phyloP scores from a whole-genome alignment of 2,113 vertebrate species.

The Sakesphorus luctuosus region DNA sequence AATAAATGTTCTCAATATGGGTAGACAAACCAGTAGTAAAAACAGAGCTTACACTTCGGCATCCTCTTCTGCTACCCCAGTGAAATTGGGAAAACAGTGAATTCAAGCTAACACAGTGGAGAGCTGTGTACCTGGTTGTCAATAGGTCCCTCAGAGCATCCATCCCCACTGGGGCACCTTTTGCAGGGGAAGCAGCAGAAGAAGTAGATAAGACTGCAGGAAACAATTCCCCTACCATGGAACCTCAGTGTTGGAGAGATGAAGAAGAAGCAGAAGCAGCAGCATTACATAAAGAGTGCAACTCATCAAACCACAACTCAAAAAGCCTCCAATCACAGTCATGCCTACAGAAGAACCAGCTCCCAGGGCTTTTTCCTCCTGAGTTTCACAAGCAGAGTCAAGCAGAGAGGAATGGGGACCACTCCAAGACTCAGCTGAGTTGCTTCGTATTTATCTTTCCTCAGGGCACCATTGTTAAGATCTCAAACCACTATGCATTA shows the following conservation, averaged over 20 bases:
- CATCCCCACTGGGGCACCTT: neutral
- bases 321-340: neutral
- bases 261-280: neutral
- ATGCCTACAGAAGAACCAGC: neutral
- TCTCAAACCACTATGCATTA: neutral
- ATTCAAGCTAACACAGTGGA: neutral
- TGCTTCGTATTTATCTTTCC: conserved; percentile 5
- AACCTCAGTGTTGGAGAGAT: neutral
- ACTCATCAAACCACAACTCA: neutral
- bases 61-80: neutral
- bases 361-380: neutral
- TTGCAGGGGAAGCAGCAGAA: neutral
- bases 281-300: fast-evolving
- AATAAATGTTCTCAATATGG: neutral
- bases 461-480: neutral
- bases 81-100: neutral
- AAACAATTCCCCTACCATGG: neutral
- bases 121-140: neutral
- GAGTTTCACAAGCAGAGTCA: neutral
- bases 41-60: neutral
- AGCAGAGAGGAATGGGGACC: neutral
- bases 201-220: neutral
- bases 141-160: neutral
- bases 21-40: neutral
- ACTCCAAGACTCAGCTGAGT: neutral